These are phyloP conservation scores for Nycteola revayana DNA, from an alignment of 2,888 invertebrate species.

Conservation along the genomic window DNA sequence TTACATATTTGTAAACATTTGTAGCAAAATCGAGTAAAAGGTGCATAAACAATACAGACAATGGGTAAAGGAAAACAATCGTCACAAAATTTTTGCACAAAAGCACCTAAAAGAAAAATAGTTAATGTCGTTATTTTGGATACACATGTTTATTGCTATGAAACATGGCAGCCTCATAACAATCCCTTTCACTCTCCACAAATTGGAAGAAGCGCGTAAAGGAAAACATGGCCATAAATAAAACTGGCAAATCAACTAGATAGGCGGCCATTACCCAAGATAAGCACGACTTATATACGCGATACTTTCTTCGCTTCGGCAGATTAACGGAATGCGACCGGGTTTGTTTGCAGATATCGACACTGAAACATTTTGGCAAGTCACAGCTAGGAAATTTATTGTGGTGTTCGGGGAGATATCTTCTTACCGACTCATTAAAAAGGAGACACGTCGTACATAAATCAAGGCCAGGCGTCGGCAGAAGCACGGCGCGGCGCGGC, in stretches of 20 bases:
- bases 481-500: constrained; percentile 28
- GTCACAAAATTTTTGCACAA: constrained; percentile 42
- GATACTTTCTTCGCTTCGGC: constrained; percentile 68
- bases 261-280: constrained; percentile 79
- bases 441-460: constrained; percentile 81
- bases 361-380: constrained; percentile 70
- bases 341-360: constrained; percentile 79
- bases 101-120: constrained; percentile 52
- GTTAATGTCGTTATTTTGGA: constrained; percentile 77
- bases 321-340: constrained; percentile 75
- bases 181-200: constrained; percentile 81
- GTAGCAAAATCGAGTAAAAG: constrained; percentile 14
- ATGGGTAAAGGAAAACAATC: constrained; percentile 53
- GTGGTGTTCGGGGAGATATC: constrained; percentile 75
- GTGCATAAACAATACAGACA: constrained; percentile 25
- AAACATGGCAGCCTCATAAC: constrained; percentile 80
- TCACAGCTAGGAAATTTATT: constrained; percentile 75
- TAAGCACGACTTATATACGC: constrained; percentile 77
- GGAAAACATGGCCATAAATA: constrained; percentile 81
- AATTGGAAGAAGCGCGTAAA: constrained; percentile 81
- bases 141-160: constrained; percentile 80
- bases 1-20: too few relatives aligned
- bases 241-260: constrained; percentile 80
- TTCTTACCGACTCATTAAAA: constrained; percentile 81
- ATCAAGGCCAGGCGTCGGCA: constrained; percentile 65